Percentiles rank a stretch among this genome's conserved stretches.
These are phyloP conservation scores for Rousettus leschenaultii DNA, from an alignment of 2,113 vertebrate genomes.

Conservation along the genomic window DNA sequence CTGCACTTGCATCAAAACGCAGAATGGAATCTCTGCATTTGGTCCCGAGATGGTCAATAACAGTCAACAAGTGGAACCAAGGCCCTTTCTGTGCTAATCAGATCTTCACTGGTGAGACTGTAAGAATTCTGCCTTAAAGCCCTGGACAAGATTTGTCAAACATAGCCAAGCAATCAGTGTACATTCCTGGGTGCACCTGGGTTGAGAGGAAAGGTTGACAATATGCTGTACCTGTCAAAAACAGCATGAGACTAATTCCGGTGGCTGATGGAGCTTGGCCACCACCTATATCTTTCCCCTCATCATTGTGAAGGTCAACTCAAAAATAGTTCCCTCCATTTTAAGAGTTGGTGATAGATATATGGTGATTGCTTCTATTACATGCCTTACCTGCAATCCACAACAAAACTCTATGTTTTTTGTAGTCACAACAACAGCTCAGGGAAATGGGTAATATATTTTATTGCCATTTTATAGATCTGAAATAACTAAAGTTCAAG, in stretches of 20 bases:
- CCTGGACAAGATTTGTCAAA: not conserved
- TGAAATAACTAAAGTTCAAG: not conserved
- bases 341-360: not conserved
- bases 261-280: not conserved
- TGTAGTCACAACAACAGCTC: not conserved
- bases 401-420: not conserved
- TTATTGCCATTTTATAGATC: not conserved
- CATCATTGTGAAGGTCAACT: not conserved
- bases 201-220: not conserved
- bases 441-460: not conserved
- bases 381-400: fast-evolving
- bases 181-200: not conserved
- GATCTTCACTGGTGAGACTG: not conserved
- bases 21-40: not conserved
- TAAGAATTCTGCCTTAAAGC: not conserved
- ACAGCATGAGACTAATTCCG: not conserved
- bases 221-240: not conserved
- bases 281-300: not conserved
- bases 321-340: not conserved
- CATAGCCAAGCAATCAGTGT: not conserved
- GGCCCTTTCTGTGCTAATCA: not conserved
- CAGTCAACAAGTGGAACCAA: not conserved
- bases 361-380: not conserved
- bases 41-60: conserved; percentile 5
- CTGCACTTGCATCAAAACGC: not conserved